Evolutionary conservation across 2,797 vertebrate species (phyloP).

Genomic region (Channallabes apus): DNA sequence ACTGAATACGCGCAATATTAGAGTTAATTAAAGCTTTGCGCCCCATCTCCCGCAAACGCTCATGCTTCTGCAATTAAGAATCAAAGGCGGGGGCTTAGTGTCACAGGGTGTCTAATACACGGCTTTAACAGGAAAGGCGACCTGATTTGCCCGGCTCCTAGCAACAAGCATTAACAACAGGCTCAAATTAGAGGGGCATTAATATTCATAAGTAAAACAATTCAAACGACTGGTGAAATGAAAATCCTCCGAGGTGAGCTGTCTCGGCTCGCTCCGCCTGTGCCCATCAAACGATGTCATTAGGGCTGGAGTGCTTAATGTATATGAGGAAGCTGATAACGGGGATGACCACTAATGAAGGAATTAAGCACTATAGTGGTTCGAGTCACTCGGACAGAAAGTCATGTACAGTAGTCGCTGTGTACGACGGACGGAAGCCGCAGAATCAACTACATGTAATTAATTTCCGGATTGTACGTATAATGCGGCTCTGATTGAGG

Average conservation of each 20-base stretch:
- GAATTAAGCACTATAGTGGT: conserved; percentile 41
- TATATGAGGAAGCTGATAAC: conserved; percentile 63
- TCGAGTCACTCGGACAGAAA: conserved; percentile 20
- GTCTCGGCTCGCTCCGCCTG: conserved; percentile 65
- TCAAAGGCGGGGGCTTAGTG: conserved; percentile 86
- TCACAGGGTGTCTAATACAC: conserved; percentile 82
- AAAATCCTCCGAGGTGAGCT: conserved; percentile 79
- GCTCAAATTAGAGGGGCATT: conserved; percentile 84
- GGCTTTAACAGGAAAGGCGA: conserved; percentile 81
- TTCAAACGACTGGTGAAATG: conserved; percentile 80
- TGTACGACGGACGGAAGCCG: not conserved
- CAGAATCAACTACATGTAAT: not conserved
- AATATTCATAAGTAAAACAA: conserved; percentile 88
- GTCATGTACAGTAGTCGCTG: too few species aligned
- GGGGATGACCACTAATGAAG: conserved; percentile 48
- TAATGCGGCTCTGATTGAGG: not conserved
- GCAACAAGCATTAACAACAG: conserved; percentile 85
- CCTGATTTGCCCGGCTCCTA: conserved; percentile 83
- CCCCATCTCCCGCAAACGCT: conserved; percentile 81
- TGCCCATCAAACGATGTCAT: conserved; percentile 82
- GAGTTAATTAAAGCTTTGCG: conserved; percentile 88
- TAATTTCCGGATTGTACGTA: not conserved
- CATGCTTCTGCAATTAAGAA: conserved; percentile 86
- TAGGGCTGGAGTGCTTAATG: conserved; percentile 80
- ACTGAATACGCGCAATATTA: conserved; percentile 83